phyloP scores from a whole-genome alignment of 2,888 invertebrate genomes.

The Ectropis crepuscularia region DNA sequence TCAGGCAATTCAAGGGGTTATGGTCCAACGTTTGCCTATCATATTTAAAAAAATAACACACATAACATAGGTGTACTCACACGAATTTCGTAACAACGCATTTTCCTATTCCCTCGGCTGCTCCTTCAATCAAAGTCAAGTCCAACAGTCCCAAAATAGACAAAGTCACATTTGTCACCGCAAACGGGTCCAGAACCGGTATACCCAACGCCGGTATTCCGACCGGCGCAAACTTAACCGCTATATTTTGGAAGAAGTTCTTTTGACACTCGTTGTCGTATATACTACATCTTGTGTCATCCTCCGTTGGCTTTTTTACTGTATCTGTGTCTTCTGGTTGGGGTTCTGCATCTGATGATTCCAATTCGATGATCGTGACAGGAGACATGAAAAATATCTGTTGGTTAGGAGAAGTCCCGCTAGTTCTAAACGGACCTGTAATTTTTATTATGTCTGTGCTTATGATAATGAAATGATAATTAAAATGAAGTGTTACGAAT shows the following conservation, averaged over 20 bases:
- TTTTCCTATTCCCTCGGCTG: constrained; percentile 29
- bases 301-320: background rate
- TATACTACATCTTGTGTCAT: constrained; percentile 25
- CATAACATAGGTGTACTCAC: constrained; percentile 25
- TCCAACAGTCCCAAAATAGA: constrained; percentile 21
- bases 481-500: background rate
- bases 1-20: too few relatives aligned
- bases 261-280: constrained; percentile 30
- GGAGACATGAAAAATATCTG: constrained; percentile 6
- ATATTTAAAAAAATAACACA: background rate
- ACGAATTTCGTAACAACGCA: constrained; percentile 29
- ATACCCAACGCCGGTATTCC: constrained; percentile 29
- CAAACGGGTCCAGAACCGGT: constrained; percentile 29
- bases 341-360: background rate
- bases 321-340: background rate
- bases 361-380: background rate
- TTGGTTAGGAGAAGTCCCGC: background rate
- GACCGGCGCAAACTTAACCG: background rate
- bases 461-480: background rate
- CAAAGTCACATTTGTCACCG: constrained; percentile 19
- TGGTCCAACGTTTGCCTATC: background rate
- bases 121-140: constrained; percentile 28
- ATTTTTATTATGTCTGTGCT: background rate
- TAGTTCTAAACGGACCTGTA: background rate
- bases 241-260: constrained; percentile 24